Percentiles rank a stretch among this genome's conserved stretches.
phyloP scores from a whole-genome alignment of 2,113 vertebrate genomes.

The Sceloporus undulatus region DNA sequence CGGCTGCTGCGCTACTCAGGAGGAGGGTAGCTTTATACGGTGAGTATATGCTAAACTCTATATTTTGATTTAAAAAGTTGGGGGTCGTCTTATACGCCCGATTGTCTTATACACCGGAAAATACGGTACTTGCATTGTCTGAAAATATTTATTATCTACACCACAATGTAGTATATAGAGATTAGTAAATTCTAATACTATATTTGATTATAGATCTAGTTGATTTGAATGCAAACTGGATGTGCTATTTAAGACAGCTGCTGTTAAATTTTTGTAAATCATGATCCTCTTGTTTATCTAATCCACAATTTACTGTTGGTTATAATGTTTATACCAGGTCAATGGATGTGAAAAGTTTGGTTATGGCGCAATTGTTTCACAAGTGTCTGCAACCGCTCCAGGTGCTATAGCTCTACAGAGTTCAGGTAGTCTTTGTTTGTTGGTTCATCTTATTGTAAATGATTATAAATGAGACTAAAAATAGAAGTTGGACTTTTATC shows the following conservation, averaged over 20 bases:
- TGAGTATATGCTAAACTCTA: too few species aligned
- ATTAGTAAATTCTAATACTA: slow-evolving; percentile 17
- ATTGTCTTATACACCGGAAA: too few species aligned
- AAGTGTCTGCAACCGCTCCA: slow-evolving; percentile 88
- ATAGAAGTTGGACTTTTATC: neutral
- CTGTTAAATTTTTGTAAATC: neutral
- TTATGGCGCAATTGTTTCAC: slow-evolving; percentile 89
- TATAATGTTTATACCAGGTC: slow-evolving; percentile 75
- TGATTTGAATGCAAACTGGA: slow-evolving; percentile 30
- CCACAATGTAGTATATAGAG: slow-evolving; percentile 1
- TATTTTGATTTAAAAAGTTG: too few species aligned
- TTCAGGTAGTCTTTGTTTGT: slow-evolving; percentile 82
- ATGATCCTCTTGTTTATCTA: neutral
- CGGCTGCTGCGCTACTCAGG: too few species aligned
- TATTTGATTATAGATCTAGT: slow-evolving; percentile 46
- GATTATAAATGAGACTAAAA: neutral
- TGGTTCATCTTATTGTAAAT: neutral
- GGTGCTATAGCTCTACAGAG: slow-evolving; percentile 84
- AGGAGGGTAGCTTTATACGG: too few species aligned
- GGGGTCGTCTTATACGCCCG: too few species aligned
- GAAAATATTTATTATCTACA: slow-evolving; percentile 20
- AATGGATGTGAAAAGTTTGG: slow-evolving; percentile 89
- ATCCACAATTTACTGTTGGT: neutral
- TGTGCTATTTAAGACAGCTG: slow-evolving; percentile 16
- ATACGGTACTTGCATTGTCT: slow-evolving; percentile 35